These are phyloP conservation scores for Hydrolagus colliei DNA, from an alignment of 2,797 vertebrate genomes.

Conservation along the genomic window DNA sequence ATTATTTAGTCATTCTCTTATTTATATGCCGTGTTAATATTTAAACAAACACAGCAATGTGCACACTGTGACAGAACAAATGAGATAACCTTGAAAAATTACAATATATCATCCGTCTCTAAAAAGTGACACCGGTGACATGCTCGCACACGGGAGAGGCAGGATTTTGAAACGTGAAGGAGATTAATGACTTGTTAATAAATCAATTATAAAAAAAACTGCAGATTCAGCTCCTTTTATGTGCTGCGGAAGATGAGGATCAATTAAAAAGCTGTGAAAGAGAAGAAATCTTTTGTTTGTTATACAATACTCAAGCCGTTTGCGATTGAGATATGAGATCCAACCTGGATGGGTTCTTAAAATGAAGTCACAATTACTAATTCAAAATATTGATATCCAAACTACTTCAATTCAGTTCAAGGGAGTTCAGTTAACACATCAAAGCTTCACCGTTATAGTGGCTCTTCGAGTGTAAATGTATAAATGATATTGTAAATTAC, in stretches of 20 bases:
- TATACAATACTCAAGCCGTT: neutral
- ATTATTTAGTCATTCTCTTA: neutral
- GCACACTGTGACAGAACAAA: neutral
- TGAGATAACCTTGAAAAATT: constrained; percentile 4
- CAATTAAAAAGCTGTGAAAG: neutral
- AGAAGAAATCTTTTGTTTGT: constrained; percentile 5
- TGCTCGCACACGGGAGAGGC: neutral
- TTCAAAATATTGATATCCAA: neutral
- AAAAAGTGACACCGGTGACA: neutral
- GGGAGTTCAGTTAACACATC: too few relatives aligned
- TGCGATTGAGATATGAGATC: neutral
- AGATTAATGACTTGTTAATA: constrained; percentile 18
- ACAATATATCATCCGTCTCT: neutral
- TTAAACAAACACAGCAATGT: neutral
- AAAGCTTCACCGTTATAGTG: too few relatives aligned
- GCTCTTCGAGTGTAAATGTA: too few relatives aligned
- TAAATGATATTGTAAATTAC: too few relatives aligned
- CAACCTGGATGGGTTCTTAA: neutral
- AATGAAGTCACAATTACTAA: neutral
- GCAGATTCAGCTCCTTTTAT: neutral
- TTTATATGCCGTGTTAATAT: neutral
- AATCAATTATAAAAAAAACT: neutral
- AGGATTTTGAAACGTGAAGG: constrained; percentile 7
- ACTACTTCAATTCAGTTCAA: neutral
- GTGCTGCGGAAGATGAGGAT: constrained; percentile 10